A percentile compares a stretch with the other conserved stretches of the same genome.
Evolutionary conservation across 2,888 invertebrate genomes (phyloP).

Genomic region (Euplagia quadripunctaria): DNA sequence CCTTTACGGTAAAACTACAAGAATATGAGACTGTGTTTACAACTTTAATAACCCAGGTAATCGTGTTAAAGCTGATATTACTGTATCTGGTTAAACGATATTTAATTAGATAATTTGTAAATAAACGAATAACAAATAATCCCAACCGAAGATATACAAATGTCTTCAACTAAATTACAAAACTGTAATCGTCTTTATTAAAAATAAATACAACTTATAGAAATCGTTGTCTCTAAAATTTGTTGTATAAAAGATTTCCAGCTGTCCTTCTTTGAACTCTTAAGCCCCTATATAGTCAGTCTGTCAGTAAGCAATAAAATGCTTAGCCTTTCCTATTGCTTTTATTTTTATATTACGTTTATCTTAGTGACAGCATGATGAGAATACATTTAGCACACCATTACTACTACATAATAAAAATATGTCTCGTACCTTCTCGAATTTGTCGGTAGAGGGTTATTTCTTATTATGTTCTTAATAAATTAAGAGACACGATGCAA

Average conservation of each 20-base stretch:
- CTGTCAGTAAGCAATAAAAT: not conserved
- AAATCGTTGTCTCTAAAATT: too few relatives aligned
- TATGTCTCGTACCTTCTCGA: not conserved
- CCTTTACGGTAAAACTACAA: not conserved
- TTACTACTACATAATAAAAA: not conserved
- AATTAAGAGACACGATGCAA: too few relatives aligned
- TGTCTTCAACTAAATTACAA: not conserved
- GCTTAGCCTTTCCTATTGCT: not conserved
- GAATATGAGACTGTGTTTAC: not conserved
- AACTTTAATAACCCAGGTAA: not conserved
- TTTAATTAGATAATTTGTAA: not conserved
- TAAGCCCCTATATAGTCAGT: not conserved
- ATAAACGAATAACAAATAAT: not conserved
- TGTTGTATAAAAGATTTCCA: too few relatives aligned
- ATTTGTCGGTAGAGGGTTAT: too few relatives aligned
- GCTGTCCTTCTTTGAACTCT: not conserved
- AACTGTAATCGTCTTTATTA: too few relatives aligned
- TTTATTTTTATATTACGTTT: not conserved
- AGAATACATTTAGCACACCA: not conserved
- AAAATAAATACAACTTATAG: too few relatives aligned
- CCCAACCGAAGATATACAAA: not conserved
- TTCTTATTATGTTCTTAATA: too few relatives aligned
- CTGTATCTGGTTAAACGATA: not conserved
- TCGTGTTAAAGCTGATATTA: not conserved
- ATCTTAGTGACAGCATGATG: not conserved